A percentile compares a stretch with the other conserved stretches of the same genome.
Evolutionary conservation across 2,797 vertebrate species (phyloP).

Genomic region (Mycteria americana): DNA sequence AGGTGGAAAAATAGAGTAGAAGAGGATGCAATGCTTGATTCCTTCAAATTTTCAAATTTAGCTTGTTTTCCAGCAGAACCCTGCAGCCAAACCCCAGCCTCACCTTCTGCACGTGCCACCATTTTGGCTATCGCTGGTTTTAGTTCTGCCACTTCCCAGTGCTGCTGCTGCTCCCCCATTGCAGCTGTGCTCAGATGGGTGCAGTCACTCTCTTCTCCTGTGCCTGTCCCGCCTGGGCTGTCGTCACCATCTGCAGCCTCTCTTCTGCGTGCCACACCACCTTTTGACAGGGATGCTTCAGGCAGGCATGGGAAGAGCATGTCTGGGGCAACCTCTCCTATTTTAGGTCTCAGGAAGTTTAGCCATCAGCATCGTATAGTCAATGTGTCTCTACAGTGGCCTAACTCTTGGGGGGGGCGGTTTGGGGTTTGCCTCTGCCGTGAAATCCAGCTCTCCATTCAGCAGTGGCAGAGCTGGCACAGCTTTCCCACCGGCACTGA

Average conservation of each 20-base stretch:
- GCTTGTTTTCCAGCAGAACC: background rate
- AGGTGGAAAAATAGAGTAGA: background rate
- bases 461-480: background rate
- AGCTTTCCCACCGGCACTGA: slow-evolving; percentile 14
- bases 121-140: background rate
- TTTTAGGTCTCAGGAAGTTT: background rate
- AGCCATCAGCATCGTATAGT: background rate
- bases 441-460: background rate
- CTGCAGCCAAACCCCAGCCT: background rate
- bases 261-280: background rate
- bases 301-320: background rate
- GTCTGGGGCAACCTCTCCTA: background rate
- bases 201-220: background rate
- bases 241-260: background rate
- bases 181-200: fast-evolving
- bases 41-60: background rate
- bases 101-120: fast-evolving
- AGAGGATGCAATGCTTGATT: background rate
- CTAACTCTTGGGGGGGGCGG: background rate
- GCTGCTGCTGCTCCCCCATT: background rate
- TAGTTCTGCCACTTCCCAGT: background rate
- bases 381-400: fast-evolving
- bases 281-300: background rate
- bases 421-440: background rate
- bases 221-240: background rate